phyloP scores from a whole-genome alignment of 2,888 invertebrate species.

The Morinoia aosen region DNA sequence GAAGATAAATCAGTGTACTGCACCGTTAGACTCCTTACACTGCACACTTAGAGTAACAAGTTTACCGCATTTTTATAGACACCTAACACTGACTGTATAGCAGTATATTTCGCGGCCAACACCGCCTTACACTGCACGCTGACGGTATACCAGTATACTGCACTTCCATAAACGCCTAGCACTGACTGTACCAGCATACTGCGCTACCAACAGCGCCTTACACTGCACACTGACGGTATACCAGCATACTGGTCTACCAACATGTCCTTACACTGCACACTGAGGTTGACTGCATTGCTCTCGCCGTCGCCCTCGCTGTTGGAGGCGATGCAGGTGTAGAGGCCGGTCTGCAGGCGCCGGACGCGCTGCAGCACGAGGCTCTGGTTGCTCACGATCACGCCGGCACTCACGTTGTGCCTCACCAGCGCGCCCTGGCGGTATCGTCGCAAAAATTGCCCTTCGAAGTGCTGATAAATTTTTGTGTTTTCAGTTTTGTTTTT shows the following conservation, averaged over 20 bases:
- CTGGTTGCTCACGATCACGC: slow-evolving; percentile 88
- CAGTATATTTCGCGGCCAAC: too few relatives aligned
- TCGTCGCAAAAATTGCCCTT: too few relatives aligned
- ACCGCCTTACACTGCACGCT: too few relatives aligned
- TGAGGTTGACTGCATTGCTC: slow-evolving; percentile 84
- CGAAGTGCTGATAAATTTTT: too few relatives aligned
- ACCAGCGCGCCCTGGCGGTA: slow-evolving; percentile 82
- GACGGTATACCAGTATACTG: too few relatives aligned
- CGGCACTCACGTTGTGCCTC: slow-evolving; percentile 86
- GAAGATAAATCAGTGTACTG: not conserved
- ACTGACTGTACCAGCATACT: not conserved
- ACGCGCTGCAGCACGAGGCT: slow-evolving; percentile 86
- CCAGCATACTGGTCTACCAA: not conserved
- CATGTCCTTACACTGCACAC: slow-evolving; percentile 88
- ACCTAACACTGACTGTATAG: too few relatives aligned
- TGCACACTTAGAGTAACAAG: too few relatives aligned
- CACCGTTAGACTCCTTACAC: not conserved
- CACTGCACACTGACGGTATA: not conserved
- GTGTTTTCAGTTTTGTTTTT: not conserved
- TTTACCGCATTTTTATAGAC: too few relatives aligned
- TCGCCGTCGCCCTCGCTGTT: slow-evolving; percentile 93
- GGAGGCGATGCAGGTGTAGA: slow-evolving; percentile 89
- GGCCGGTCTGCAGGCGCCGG: slow-evolving; percentile 85
- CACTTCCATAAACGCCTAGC: not conserved
- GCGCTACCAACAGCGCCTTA: not conserved